Percentiles rank a stretch among this genome's conserved stretches.
Conservation (phyloP, 2,113 vertebrate species). For the Nyctibius bracteatus region DNA sequence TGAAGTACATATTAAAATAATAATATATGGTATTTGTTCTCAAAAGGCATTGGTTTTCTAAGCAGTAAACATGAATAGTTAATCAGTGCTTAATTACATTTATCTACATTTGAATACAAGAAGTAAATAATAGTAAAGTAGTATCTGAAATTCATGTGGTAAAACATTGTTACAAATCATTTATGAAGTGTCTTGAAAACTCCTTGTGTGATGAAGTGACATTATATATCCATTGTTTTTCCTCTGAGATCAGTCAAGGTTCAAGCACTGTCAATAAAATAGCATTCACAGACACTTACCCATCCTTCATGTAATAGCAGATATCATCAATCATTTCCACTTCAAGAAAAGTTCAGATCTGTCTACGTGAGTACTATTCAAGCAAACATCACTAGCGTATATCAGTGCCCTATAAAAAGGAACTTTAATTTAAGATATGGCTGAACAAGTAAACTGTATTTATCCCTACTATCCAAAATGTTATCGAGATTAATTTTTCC, state of each 20-base stretch:
- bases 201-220: background rate
- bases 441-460: background rate
- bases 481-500: background rate
- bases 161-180: background rate
- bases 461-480: background rate
- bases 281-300: background rate
- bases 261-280: background rate
- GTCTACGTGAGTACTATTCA: background rate
- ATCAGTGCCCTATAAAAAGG: background rate
- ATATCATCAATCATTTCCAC: background rate
- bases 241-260: constrained; percentile 17
- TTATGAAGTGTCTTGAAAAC: background rate
- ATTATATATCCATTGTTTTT: background rate
- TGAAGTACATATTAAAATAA: background rate
- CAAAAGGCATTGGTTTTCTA: background rate
- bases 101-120: background rate
- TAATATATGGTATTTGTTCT: background rate
- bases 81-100: background rate
- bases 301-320: background rate
- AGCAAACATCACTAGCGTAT: background rate
- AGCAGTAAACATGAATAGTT: background rate
- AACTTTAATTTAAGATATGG: background rate
- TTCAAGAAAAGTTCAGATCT: background rate
- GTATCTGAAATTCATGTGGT: background rate
- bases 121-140: background rate